phyloP scores from a whole-genome alignment of 2,113 vertebrate species.

The Hepsetus odoe region DNA sequence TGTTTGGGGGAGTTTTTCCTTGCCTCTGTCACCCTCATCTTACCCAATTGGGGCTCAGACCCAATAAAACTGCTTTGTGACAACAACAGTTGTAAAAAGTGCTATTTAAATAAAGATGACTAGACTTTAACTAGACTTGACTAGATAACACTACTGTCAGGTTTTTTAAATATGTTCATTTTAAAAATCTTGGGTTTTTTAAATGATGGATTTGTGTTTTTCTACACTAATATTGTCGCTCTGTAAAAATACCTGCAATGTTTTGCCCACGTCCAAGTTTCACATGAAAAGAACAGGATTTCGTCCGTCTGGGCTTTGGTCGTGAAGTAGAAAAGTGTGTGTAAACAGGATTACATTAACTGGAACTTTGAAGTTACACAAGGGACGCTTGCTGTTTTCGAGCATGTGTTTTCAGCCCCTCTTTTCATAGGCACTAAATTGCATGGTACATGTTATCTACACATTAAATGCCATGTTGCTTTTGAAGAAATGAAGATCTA shows the following conservation, averaged over 20 bases:
- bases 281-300: slow-evolving; percentile 25
- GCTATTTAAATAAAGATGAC: no score
- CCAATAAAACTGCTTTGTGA: no score
- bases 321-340: slow-evolving; percentile 71
- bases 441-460: slow-evolving; percentile 4
- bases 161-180: no score
- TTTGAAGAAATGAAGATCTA: neutral
- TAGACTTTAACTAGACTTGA: no score
- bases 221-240: neutral
- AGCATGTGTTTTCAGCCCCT: slow-evolving; percentile 4
- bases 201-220: neutral
- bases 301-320: slow-evolving; percentile 71
- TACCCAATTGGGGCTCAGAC: no score
- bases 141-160: no score
- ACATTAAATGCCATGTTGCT: neutral
- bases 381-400: neutral
- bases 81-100: no score
- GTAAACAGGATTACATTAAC: slow-evolving; percentile 75
- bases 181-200: no score
- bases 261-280: slow-evolving; percentile 10
- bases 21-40: no score
- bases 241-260: neutral
- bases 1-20: no score
- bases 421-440: slow-evolving; percentile 16
- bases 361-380: slow-evolving; percentile 72